A percentile compares a stretch with the other conserved stretches of the same genome.
These are phyloP conservation scores for Hylomyscus alleni DNA, from an alignment of 2,797 vertebrate genomes.

Conservation along the genomic window DNA sequence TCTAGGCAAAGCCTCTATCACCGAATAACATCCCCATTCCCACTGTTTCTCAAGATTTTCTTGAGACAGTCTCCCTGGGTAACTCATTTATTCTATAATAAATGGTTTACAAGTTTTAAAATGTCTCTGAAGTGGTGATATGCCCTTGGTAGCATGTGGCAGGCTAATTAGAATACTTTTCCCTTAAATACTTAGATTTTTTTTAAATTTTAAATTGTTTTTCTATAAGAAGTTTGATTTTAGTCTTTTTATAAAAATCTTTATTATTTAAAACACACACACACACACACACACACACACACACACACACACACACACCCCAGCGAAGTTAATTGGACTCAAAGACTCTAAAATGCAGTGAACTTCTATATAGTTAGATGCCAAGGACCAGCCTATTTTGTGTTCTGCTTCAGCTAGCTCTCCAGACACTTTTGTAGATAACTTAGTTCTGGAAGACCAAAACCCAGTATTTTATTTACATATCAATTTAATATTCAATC, in stretches of 20 bases:
- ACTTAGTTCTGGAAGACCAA: not conserved
- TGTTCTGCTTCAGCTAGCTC: not conserved
- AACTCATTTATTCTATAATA: not conserved
- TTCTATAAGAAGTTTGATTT: not conserved
- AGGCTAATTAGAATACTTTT: constrained; percentile 25
- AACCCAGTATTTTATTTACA: not conserved
- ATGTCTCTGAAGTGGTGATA: not conserved
- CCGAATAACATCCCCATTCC: not conserved
- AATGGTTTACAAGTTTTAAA: constrained; percentile 3
- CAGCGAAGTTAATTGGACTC: not conserved
- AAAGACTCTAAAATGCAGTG: no score
- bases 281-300: not conserved
- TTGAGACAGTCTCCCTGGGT: not conserved
- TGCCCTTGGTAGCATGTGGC: not conserved
- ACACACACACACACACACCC: not conserved
- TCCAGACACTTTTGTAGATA: not conserved
- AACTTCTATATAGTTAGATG: not conserved
- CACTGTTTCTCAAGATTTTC: not conserved
- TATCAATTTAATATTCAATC: not conserved
- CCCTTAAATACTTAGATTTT: not conserved
- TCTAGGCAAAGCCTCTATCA: not conserved
- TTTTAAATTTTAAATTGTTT: not conserved
- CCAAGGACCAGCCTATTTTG: not conserved
- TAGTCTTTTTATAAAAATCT: not conserved
- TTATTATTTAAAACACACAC: not conserved